phyloP scores from a whole-genome alignment of 2,888 invertebrate species.

The Coleophora deauratella region DNA sequence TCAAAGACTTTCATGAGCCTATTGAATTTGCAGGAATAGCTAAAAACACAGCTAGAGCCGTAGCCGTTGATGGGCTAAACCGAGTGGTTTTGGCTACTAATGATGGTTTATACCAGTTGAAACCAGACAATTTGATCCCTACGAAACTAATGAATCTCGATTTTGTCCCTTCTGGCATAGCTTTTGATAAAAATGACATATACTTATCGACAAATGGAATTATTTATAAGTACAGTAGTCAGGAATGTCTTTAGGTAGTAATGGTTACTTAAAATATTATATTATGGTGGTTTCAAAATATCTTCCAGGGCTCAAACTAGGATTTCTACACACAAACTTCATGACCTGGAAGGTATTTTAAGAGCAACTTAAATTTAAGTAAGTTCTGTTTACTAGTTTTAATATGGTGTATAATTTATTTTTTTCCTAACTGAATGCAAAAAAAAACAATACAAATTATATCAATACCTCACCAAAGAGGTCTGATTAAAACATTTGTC shows the following conservation, averaged over 20 bases:
- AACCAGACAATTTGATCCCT: slow-evolving; percentile 49
- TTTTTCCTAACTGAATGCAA: too few relatives aligned
- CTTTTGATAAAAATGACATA: slow-evolving; percentile 36
- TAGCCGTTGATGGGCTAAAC: slow-evolving; percentile 34
- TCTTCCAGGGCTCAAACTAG: too few relatives aligned
- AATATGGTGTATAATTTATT: too few relatives aligned
- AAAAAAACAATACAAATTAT: too few relatives aligned
- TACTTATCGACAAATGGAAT: slow-evolving; percentile 49
- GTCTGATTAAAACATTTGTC: too few relatives aligned
- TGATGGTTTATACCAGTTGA: slow-evolving; percentile 54
- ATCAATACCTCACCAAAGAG: too few relatives aligned
- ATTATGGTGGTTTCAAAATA: too few relatives aligned
- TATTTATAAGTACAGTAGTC: slow-evolving; percentile 46
- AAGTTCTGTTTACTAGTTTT: too few relatives aligned
- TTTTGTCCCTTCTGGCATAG: slow-evolving; percentile 48
- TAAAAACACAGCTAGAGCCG: slow-evolving; percentile 53
- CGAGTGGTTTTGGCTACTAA: slow-evolving; percentile 51
- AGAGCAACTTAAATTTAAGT: too few relatives aligned
- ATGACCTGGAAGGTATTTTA: too few relatives aligned
- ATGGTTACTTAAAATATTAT: too few relatives aligned
- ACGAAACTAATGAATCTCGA: slow-evolving; percentile 56
- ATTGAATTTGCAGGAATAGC: slow-evolving; percentile 57
- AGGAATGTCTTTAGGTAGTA: not conserved
- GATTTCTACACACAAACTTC: too few relatives aligned
- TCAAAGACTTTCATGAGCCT: slow-evolving; percentile 57